A percentile compares a stretch with the other conserved stretches of the same genome.
Evolutionary conservation across 2,888 invertebrate species (phyloP).

Genomic region (Antitype chi): DNA sequence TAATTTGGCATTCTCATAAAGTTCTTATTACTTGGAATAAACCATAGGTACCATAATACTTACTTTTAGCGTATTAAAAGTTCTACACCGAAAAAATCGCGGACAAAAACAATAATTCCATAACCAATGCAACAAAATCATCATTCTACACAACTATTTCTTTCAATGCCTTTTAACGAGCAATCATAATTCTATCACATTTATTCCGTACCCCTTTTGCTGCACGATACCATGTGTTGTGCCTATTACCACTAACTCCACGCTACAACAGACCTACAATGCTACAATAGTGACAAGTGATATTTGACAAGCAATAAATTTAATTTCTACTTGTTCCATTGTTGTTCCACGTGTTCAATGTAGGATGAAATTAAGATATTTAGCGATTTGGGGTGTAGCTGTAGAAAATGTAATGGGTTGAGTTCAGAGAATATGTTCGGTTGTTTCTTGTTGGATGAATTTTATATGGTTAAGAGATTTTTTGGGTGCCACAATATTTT

Average conservation of each 20-base stretch:
- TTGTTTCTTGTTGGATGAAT: neutral
- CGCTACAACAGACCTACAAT: slow-evolving; percentile 77
- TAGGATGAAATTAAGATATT: slow-evolving; percentile 83
- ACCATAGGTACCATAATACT: neutral
- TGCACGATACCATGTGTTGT: slow-evolving; percentile 83
- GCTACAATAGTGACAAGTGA: slow-evolving; percentile 82
- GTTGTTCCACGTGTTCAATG: slow-evolving; percentile 83
- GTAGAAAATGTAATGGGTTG: slow-evolving; percentile 59
- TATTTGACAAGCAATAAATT: slow-evolving; percentile 89
- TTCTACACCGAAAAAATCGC: no score
- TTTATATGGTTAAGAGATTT: neutral
- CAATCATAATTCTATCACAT: slow-evolving; percentile 74
- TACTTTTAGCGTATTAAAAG: neutral
- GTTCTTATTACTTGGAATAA: neutral
- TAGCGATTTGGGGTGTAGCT: slow-evolving; percentile 71
- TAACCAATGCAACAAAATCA: slow-evolving; percentile 7
- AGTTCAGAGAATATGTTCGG: slow-evolving; percentile 28
- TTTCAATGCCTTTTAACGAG: slow-evolving; percentile 75
- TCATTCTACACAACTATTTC: slow-evolving; percentile 46
- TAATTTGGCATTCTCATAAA: neutral
- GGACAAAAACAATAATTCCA: neutral
- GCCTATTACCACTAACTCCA: slow-evolving; percentile 83
- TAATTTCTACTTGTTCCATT: slow-evolving; percentile 80
- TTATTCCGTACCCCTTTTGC: slow-evolving; percentile 82
- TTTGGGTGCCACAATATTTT: no score